Conservation (phyloP, 2,113 vertebrate species). For the Phocoena phocoena region DNA sequence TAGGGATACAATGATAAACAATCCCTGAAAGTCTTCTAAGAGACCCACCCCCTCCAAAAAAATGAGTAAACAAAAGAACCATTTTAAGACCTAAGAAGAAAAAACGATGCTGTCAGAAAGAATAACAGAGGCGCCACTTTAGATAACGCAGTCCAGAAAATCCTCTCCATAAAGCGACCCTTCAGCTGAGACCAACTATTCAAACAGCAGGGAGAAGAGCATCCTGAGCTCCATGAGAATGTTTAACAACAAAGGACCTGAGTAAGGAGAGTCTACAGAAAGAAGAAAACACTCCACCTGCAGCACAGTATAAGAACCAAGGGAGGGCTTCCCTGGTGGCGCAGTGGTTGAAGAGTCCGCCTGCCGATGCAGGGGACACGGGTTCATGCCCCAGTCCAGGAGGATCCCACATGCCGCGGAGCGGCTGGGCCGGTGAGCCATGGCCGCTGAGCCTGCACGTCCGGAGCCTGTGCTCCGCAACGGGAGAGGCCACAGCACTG, state of each 20-base stretch:
- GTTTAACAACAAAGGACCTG: background rate
- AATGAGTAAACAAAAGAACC: background rate
- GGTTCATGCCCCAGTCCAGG: too few species aligned
- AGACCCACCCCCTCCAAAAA: background rate
- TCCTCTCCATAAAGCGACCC: background rate
- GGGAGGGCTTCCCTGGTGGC: background rate
- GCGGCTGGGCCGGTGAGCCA: too few species aligned
- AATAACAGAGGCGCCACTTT: background rate
- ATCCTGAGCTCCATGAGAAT: background rate
- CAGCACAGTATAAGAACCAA: background rate
- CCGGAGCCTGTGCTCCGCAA: too few species aligned
- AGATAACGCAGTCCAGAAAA: background rate
- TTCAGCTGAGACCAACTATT: background rate
- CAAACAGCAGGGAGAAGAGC: background rate
- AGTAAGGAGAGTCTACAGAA: background rate
- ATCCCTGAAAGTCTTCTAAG: background rate
- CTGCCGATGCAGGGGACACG: too few species aligned
- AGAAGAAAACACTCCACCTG: background rate
- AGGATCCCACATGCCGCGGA: too few species aligned
- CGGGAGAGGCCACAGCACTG: too few species aligned
- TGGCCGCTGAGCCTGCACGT: too few species aligned
- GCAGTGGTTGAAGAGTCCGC: too few species aligned
- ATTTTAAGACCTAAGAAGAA: background rate
- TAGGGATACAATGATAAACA: background rate
- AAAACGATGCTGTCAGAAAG: background rate